Percentiles rank a stretch among this genome's conserved stretches.
These are phyloP conservation scores for Aldrovandia affinis DNA, from an alignment of 2,797 vertebrate species.

Conservation along the genomic window DNA sequence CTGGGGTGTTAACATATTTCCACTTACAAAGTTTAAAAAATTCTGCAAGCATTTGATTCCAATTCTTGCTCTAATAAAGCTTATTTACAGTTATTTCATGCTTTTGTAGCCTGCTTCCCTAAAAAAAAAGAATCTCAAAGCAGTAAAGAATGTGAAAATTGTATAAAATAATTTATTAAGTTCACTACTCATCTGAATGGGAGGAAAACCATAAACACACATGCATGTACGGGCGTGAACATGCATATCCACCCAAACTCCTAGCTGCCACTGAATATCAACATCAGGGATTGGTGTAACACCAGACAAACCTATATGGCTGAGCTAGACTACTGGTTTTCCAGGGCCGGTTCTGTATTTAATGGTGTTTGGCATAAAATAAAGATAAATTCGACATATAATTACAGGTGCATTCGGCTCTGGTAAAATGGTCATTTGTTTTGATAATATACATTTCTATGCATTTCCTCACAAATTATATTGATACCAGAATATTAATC, in stretches of 20 bases:
- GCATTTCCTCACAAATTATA: neutral
- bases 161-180: slow-evolving; percentile 55
- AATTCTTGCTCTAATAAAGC: neutral
- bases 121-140: neutral
- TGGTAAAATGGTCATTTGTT: neutral
- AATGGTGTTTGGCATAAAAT: too few relatives aligned
- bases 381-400: neutral
- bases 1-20: too few relatives aligned
- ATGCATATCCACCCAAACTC: neutral
- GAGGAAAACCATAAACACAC: slow-evolving; percentile 1
- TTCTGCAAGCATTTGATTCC: neutral
- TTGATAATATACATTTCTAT: neutral
- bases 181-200: slow-evolving; percentile 40
- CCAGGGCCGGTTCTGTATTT: neutral
- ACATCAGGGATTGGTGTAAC: slow-evolving; percentile 14
- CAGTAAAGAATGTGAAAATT: neutral
- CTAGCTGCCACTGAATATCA: neutral
- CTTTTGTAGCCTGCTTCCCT: neutral
- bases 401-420: neutral
- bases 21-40: neutral
- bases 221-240: slow-evolving; percentile 43
- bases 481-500: neutral
- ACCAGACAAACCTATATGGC: neutral
- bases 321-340: neutral
- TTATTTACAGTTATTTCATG: neutral